Evolutionary conservation across 2,888 invertebrate genomes (phyloP).

Genomic region (Nomada ferruginata): DNA sequence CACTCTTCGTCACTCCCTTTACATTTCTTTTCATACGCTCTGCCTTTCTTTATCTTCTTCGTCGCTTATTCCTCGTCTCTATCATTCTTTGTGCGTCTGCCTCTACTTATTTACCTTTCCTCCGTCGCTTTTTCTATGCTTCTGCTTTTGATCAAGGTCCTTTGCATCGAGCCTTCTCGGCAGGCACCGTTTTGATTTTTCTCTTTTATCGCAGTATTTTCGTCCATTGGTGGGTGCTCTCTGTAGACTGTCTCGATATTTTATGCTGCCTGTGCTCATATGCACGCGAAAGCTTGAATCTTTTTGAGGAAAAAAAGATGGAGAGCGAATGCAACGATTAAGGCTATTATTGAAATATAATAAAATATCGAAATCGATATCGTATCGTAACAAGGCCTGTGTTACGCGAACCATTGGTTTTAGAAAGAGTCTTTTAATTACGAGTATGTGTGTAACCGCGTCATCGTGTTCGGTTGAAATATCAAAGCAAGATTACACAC

Average conservation of each 20-base stretch:
- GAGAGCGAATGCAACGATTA: neutral
- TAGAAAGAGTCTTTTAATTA: constrained; percentile 14
- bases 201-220: too few relatives aligned
- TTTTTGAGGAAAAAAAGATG: neutral
- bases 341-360: neutral
- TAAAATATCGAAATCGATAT: neutral
- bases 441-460: neutral
- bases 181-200: neutral
- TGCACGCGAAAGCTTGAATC: neutral
- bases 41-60: constrained; percentile 14
- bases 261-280: neutral
- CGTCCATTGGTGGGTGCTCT: neutral
- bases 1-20: constrained; percentile 50
- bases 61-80: neutral
- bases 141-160: neutral
- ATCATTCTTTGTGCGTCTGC: neutral
- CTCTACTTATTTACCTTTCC: constrained; percentile 6
- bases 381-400: too few relatives aligned
- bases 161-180: neutral
- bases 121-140: neutral
- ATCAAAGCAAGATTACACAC: constrained; percentile 36
- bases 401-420: neutral
- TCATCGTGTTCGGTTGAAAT: constrained; percentile 35
- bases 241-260: neutral
- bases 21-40: constrained; percentile 46